Evolutionary conservation across 2,113 vertebrate species (phyloP).

Genomic region (Sinocyclocheilus grahami): DNA sequence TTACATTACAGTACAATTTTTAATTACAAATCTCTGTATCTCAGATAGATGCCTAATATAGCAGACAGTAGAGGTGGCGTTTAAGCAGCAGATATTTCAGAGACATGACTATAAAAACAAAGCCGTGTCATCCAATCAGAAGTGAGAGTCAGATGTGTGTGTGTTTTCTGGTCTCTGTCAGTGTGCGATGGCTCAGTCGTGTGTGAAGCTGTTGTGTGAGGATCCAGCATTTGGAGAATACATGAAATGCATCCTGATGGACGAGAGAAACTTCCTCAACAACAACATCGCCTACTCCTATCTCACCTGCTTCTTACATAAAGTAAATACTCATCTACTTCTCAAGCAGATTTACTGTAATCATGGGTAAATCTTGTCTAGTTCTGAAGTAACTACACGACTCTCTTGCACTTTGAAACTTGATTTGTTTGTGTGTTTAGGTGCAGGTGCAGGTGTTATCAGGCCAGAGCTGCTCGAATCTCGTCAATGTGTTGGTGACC

Average conservation of each 20-base stretch:
- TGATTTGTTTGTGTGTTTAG: constrained; percentile 62
- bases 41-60: neutral
- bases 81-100: neutral
- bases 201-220: constrained; percentile 95
- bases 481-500: constrained; percentile 89
- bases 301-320: constrained; percentile 93
- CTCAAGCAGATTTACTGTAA: neutral
- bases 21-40: too few species aligned
- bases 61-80: neutral
- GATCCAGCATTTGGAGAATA: constrained; percentile 97
- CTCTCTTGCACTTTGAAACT: neutral
- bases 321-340: constrained; percentile 74
- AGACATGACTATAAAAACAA: neutral
- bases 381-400: neutral
- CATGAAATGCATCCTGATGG: constrained; percentile 98
- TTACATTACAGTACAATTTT: too few species aligned
- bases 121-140: neutral
- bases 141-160: neutral
- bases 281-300: constrained; percentile 93
- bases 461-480: constrained; percentile 91
- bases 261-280: constrained; percentile 95
- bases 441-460: constrained; percentile 94
- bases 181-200: constrained; percentile 92
- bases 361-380: neutral
- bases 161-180: constrained; percentile 56